Conservation (phyloP, 2,797 vertebrate genomes). For the Erpetoichthys calabaricus region DNA sequence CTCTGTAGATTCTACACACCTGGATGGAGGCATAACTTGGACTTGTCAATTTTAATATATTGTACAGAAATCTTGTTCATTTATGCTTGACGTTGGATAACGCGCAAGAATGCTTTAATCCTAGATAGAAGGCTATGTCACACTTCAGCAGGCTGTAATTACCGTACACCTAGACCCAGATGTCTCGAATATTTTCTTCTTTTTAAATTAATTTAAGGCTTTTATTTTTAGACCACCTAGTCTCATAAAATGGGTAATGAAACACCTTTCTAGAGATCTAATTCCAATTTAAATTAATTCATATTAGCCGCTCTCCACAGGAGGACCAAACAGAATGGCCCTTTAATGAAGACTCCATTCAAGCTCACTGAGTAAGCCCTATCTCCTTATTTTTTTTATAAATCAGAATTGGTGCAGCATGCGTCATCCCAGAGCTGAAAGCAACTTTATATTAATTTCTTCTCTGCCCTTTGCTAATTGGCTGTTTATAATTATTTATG, state of each 20-base stretch:
- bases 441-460: too few relatives aligned
- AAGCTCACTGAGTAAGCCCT: too few relatives aligned
- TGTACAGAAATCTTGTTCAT: slow-evolving; percentile 1
- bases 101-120: background rate
- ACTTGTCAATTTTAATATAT: background rate
- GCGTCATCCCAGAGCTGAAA: too few relatives aligned
- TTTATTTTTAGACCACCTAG: slow-evolving; percentile 7
- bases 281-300: slow-evolving; percentile 10
- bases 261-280: slow-evolving; percentile 2
- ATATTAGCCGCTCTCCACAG: slow-evolving; percentile 3
- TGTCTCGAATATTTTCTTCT: slow-evolving; percentile 1
- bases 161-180: slow-evolving; percentile 3
- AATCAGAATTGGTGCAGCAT: too few relatives aligned
- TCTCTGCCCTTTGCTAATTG: too few relatives aligned
- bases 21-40: background rate
- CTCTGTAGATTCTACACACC: slow-evolving; percentile 2
- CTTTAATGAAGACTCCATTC: too few relatives aligned
- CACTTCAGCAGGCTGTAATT: slow-evolving; percentile 4
- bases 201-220: slow-evolving; percentile 7
- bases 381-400: too few relatives aligned
- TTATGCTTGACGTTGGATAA: background rate
- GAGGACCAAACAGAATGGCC: background rate
- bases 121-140: slow-evolving; percentile 2
- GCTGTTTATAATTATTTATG: too few relatives aligned
- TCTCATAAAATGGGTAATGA: slow-evolving; percentile 1